Percentiles rank a stretch among this genome's conserved stretches.
phyloP scores from a whole-genome alignment of 1,140 invertebrate genomes.

The Mamestra configurata region DNA sequence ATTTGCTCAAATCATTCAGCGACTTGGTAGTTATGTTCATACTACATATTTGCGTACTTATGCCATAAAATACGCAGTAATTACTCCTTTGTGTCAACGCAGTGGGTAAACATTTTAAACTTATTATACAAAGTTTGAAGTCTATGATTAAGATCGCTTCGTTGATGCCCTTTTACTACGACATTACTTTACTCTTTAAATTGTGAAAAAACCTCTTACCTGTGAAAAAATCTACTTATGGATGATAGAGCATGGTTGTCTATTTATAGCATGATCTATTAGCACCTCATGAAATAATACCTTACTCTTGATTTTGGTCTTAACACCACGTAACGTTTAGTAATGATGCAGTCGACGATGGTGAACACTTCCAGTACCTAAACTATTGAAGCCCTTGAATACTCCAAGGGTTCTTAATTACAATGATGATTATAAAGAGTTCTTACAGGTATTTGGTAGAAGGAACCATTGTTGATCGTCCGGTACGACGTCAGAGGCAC shows the following conservation, averaged over 20 bases:
- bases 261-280: too few relatives aligned
- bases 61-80: conserved; percentile 35
- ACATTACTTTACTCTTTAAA: neutral
- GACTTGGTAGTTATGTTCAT: conserved; percentile 1
- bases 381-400: too few relatives aligned
- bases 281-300: neutral
- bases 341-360: too few relatives aligned
- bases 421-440: conserved; percentile 5
- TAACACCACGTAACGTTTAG: too few relatives aligned
- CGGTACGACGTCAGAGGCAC: conserved; percentile 95
- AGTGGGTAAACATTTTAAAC: conserved; percentile 2
- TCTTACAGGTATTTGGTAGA: conserved; percentile 96
- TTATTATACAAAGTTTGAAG: neutral
- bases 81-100: conserved; percentile 19
- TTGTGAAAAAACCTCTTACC: too few relatives aligned
- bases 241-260: too few relatives aligned
- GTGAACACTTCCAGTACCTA: too few relatives aligned
- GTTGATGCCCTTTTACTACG: neutral
- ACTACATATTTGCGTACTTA: conserved; percentile 12
- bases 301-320: neutral
- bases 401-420: too few relatives aligned
- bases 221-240: too few relatives aligned
- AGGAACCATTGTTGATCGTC: conserved; percentile 93
- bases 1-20: conserved; percentile 59
- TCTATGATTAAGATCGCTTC: neutral